Conservation (phyloP, 1,140 invertebrate species). For the Lutraria rhynchaena region DNA sequence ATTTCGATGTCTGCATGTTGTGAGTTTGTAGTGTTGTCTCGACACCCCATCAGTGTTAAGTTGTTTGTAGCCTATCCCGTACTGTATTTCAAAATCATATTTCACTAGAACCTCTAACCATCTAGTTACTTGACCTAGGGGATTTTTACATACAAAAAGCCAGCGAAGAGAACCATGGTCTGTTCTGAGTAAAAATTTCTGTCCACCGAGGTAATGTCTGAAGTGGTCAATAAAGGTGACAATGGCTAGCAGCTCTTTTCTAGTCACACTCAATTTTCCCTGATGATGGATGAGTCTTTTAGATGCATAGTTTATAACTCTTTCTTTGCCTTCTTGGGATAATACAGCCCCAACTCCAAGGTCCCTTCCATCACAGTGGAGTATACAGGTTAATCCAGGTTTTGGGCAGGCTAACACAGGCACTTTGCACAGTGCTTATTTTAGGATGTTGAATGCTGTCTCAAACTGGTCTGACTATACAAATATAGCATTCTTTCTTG, state of each 20-base stretch:
- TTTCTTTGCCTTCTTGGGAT: constrained; percentile 17
- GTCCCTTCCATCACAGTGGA: constrained; percentile 49
- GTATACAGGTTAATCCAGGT: constrained; percentile 22
- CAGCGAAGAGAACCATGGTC: constrained; percentile 52
- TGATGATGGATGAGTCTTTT: not conserved
- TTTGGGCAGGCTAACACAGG: constrained; percentile 50
- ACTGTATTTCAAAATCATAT: constrained; percentile 15
- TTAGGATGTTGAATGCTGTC: constrained; percentile 6
- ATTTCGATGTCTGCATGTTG: not conserved
- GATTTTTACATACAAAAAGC: constrained; percentile 42
- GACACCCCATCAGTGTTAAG: constrained; percentile 2
- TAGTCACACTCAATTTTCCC: constrained; percentile 32
- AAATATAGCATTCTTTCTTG: not conserved
- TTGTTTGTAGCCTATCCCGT: not conserved
- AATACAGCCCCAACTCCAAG: not conserved
- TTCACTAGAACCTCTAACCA: constrained; percentile 2
- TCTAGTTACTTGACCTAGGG: constrained; percentile 17
- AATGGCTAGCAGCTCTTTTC: constrained; percentile 15
- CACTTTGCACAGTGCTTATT: constrained; percentile 9
- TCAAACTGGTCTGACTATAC: not conserved
- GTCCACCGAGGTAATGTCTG: constrained; percentile 18
- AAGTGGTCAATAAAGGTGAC: constrained; percentile 12
- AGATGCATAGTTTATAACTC: constrained; percentile 11
- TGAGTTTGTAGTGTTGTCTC: not conserved
- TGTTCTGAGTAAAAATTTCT: constrained; percentile 32